Evolutionary conservation across 37 sponge, comb jelly and placozoan species (phyloP).

Genomic region (Agelas oroides): DNA sequence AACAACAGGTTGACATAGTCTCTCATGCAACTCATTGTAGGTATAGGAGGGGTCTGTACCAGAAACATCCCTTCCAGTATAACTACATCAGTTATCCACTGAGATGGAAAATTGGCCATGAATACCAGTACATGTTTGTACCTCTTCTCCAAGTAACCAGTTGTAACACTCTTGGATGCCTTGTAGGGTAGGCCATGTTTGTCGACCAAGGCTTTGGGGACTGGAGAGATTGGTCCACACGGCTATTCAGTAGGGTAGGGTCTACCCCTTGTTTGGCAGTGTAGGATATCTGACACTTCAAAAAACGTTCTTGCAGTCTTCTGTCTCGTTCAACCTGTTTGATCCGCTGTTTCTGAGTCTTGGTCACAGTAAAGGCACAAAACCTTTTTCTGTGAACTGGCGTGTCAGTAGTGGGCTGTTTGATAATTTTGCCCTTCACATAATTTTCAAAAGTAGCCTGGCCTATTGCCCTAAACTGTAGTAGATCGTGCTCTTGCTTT

Average conservation of each 20-base stretch:
- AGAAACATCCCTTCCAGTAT: constrained; percentile 43
- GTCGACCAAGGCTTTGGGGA: constrained; percentile 4
- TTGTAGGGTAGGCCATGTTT: background rate
- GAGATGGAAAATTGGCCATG: background rate
- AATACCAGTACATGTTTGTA: background rate
- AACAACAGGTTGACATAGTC: constrained; percentile 1
- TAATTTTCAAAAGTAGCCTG: background rate
- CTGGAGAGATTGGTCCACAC: background rate
- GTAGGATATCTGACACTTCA: constrained; percentile 3
- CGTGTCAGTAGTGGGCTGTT: background rate
- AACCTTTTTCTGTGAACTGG: background rate
- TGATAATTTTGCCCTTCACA: background rate
- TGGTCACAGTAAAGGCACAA: background rate
- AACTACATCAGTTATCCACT: constrained; percentile 14
- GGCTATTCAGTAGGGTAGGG: background rate
- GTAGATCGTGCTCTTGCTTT: constrained; percentile 1
- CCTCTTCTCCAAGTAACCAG: background rate
- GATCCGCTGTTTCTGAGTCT: background rate
- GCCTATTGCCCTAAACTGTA: background rate
- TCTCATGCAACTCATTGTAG: background rate
- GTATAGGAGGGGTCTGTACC: constrained; percentile 12
- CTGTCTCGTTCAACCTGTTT: constrained; percentile 2
- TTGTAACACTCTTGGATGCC: background rate
- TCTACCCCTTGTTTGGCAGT: background rate
- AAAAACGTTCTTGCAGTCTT: background rate